A percentile compares a stretch with the other conserved stretches of the same genome.
These are phyloP conservation scores for Malurus cyaneus DNA, from an alignment of 2,113 vertebrate species.

Conservation along the genomic window DNA sequence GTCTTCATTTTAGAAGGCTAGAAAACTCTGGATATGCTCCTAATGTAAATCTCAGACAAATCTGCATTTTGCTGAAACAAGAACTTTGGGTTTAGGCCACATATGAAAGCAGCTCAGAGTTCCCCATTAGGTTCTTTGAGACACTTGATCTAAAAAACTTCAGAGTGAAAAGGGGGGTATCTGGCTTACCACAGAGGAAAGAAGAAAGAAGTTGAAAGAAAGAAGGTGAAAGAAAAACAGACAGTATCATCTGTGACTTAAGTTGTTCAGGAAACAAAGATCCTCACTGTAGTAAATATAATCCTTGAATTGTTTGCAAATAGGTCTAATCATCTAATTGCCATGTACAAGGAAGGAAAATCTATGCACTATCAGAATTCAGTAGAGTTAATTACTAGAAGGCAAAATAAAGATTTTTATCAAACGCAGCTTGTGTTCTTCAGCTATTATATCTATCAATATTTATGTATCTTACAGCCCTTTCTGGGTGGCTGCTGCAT, in stretches of 20 bases:
- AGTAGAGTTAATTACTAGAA: slow-evolving; percentile 8
- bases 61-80: neutral
- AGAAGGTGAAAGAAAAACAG: neutral
- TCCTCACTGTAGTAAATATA: neutral
- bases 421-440: neutral
- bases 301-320: slow-evolving; percentile 30
- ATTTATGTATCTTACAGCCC: slow-evolving; percentile 30
- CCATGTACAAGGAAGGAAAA: slow-evolving; percentile 12
- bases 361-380: neutral
- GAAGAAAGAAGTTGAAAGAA: neutral
- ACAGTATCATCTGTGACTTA: neutral
- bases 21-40: neutral
- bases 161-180: neutral
- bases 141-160: neutral
- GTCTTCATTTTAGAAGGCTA: neutral
- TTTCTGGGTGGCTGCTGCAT: slow-evolving; percentile 23
- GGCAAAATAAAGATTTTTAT: slow-evolving; percentile 34
- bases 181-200: neutral
- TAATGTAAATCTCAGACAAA: slow-evolving; percentile 1
- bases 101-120: neutral
- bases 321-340: slow-evolving; percentile 41
- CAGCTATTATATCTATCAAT: neutral
- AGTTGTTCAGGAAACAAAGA: slow-evolving; percentile 3
- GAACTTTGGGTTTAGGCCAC: neutral
- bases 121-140: neutral